These are phyloP conservation scores for Cataglyphis hispanica DNA, from an alignment of 1,140 invertebrate genomes.

Conservation along the genomic window DNA sequence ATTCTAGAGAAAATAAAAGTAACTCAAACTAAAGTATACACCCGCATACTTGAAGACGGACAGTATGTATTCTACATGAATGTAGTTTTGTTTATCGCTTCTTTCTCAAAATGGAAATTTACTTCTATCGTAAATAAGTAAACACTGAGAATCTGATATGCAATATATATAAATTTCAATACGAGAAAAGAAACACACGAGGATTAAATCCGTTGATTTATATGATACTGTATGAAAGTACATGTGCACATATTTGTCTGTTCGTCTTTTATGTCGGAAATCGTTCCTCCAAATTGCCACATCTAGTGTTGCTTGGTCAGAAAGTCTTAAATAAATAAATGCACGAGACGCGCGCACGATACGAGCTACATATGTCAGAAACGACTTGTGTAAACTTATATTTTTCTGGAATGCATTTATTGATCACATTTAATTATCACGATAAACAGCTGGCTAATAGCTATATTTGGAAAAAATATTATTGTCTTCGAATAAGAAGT, in stretches of 20 bases:
- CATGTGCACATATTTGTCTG: neutral
- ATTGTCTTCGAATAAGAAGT: too few relatives aligned
- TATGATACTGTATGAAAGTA: neutral
- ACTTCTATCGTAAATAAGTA: conserved; percentile 32
- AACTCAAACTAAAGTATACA: conserved; percentile 19
- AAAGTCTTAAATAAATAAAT: conserved; percentile 47
- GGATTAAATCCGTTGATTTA: neutral
- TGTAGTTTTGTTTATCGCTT: conserved; percentile 22
- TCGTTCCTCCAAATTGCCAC: neutral
- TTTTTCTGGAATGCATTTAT: neutral
- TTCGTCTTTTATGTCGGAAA: neutral
- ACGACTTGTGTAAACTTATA: neutral
- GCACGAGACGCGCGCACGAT: neutral
- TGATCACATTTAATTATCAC: too few relatives aligned
- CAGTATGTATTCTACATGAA: neutral
- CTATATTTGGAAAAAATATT: neutral
- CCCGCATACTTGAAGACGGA: neutral
- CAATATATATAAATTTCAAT: conserved; percentile 25
- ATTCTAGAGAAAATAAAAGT: conserved; percentile 32
- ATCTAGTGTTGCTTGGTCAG: neutral
- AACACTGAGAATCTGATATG: conserved; percentile 12
- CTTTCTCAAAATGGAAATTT: conserved; percentile 28
- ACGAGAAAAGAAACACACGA: conserved; percentile 19
- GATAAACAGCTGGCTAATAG: too few relatives aligned
- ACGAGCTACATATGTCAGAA: neutral